A percentile compares a stretch with the other conserved stretches of the same genome.
These are phyloP conservation scores for Amyelois transitella DNA, from an alignment of 1,140 invertebrate species.

Conservation along the genomic window DNA sequence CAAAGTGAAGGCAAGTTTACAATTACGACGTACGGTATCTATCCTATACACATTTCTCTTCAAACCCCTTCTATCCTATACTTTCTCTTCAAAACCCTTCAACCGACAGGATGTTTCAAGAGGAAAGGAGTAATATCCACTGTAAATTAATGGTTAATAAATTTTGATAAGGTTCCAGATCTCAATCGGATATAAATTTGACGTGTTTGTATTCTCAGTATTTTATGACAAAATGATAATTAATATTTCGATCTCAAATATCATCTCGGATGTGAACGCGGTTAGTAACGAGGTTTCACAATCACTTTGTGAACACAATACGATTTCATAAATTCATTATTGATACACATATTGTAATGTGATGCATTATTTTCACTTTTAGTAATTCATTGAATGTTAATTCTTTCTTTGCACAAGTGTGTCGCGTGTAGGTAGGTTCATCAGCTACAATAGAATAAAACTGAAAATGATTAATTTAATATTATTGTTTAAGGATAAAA, in stretches of 20 bases:
- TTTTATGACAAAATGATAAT: constrained; percentile 38
- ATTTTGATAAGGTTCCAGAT: too few relatives aligned
- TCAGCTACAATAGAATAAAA: background rate
- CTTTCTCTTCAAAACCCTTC: too few relatives aligned
- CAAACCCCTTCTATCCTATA: too few relatives aligned
- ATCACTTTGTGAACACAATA: constrained; percentile 7
- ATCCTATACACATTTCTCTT: too few relatives aligned
- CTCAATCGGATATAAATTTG: too few relatives aligned
- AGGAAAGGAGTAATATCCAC: too few relatives aligned
- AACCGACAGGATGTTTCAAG: too few relatives aligned
- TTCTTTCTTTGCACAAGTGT: constrained; percentile 24
- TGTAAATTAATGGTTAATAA: too few relatives aligned
- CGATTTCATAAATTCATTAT: constrained; percentile 6
- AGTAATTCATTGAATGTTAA: constrained; percentile 17
- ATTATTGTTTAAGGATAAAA: too few relatives aligned
- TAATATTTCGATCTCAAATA: constrained; percentile 42
- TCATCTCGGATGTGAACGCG: constrained; percentile 20
- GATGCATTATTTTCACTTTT: constrained; percentile 15
- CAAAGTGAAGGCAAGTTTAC: too few relatives aligned
- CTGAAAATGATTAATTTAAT: too few relatives aligned
- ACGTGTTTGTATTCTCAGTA: constrained; percentile 23
- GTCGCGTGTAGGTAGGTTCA: constrained; percentile 1
- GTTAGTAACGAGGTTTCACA: constrained; percentile 7
- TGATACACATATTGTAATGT: constrained; percentile 2
- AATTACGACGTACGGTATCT: too few relatives aligned